Evolutionary conservation across 2,888 invertebrate genomes (phyloP).

Genomic region (Nebria brevicollis): DNA sequence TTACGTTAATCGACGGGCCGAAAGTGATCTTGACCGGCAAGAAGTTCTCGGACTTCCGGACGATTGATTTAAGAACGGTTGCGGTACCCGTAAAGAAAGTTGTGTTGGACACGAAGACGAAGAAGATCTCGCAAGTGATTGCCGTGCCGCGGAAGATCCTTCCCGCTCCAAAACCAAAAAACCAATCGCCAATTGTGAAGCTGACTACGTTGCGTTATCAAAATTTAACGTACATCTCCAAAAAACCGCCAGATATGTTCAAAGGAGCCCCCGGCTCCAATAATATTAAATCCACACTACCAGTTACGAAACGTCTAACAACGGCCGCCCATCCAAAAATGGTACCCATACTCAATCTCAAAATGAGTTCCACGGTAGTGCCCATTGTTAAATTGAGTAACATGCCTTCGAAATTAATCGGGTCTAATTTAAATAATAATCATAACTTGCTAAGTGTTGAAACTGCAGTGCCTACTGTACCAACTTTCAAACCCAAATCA

Average conservation of each 20-base stretch:
- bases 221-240: slow-evolving; percentile 59
- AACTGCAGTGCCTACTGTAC: slow-evolving; percentile 60
- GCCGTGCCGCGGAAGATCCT: slow-evolving; percentile 61
- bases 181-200: slow-evolving; percentile 56
- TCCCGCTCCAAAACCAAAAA: slow-evolving; percentile 59
- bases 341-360: slow-evolving; percentile 51
- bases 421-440: slow-evolving; percentile 50
- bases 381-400: slow-evolving; percentile 63
- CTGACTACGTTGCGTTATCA: slow-evolving; percentile 58
- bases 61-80: slow-evolving; percentile 58
- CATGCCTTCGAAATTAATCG: slow-evolving; percentile 58
- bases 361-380: slow-evolving; percentile 63
- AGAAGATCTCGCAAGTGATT: slow-evolving; percentile 55
- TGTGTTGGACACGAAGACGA: slow-evolving; percentile 53
- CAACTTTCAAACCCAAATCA: slow-evolving; percentile 57
- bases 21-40: slow-evolving; percentile 49
- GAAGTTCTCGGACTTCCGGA: slow-evolving; percentile 46
- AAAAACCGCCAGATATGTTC: slow-evolving; percentile 60
- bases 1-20: slow-evolving; percentile 56
- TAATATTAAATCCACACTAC: slow-evolving; percentile 56
- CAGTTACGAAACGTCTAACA: slow-evolving; percentile 8
- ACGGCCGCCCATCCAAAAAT: background rate
- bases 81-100: slow-evolving; percentile 60
- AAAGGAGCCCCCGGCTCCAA: slow-evolving; percentile 57
- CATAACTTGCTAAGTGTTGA: slow-evolving; percentile 58